Conservation (phyloP, 2,888 invertebrate genomes). For the Physocephala rufipes region DNA sequence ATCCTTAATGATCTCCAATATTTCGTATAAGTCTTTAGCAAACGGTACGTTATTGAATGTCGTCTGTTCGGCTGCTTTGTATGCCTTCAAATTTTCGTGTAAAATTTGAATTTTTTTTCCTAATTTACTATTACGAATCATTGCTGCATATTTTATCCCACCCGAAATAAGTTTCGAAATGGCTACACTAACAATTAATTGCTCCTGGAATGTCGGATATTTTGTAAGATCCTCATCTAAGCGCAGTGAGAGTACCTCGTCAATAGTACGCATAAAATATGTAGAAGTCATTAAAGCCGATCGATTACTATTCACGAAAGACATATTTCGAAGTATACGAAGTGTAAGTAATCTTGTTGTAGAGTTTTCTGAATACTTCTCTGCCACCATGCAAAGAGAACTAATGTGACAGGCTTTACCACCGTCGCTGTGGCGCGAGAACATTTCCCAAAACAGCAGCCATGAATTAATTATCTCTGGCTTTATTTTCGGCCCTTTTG, state of each 20-base stretch:
- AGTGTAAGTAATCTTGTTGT: constrained; percentile 52
- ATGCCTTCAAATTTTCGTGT: constrained; percentile 45
- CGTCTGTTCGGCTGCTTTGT: constrained; percentile 41
- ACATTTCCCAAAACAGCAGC: constrained; percentile 62
- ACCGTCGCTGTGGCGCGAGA: constrained; percentile 60
- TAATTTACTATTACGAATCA: constrained; percentile 58
- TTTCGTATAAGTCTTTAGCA: constrained; percentile 50
- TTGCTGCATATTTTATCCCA: constrained; percentile 57
- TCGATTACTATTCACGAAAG: constrained; percentile 58
- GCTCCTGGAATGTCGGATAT: constrained; percentile 52
- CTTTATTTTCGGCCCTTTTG: constrained; percentile 51
- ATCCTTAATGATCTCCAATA: constrained; percentile 51
- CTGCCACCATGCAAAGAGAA: constrained; percentile 52
- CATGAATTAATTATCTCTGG: constrained; percentile 53
- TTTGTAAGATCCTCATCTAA: constrained; percentile 34
- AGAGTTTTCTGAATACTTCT: constrained; percentile 45
- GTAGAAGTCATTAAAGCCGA: constrained; percentile 52
- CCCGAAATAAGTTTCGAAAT: constrained; percentile 61
- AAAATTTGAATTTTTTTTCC: constrained; percentile 51
- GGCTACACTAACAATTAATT: constrained; percentile 53
- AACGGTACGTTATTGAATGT: constrained; percentile 40
- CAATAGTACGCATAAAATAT: constrained; percentile 52
- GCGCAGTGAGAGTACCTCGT: constrained; percentile 49
- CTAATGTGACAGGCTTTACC: constrained; percentile 53
- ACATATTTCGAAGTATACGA: constrained; percentile 62